Base-by-base conservation (phyloP, 2,888 invertebrate species). In the Hipparchia semele region DNA sequence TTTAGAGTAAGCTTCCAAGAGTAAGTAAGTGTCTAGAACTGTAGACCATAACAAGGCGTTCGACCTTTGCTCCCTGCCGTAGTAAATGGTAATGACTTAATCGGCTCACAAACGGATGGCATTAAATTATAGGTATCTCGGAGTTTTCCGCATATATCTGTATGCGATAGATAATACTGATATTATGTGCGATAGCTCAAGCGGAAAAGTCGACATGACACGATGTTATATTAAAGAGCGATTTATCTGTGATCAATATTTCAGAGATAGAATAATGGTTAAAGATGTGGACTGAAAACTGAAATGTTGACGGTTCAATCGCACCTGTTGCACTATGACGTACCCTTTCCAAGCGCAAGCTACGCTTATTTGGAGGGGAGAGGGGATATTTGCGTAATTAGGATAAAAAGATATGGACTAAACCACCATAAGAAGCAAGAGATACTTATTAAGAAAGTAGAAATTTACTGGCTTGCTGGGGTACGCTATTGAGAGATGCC, bases 391-490 rank as follows among this genome's bases (percentile, higher is more conserved):
- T 4, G 39, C 23, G 23, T 23, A 39, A 39, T 0, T 39, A 2
- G 39, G 39, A 4, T 39, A 39, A 39, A 39, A 39, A 39, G 4
- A 39, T 2, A 4, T 39, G 39, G 39, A 39, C 39, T 4, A 39
- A 39, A 59, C 3, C 13, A 59, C 33, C 7, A 23, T 4, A 3
- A 9, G 33, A 33, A 33, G 23, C 9, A 59, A 59, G 3, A 0
- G 9, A 59, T 33, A 8, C 23, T 39, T 33, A 23, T 2, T 13
- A 13, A 56, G n/a, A 23, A 6, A 58, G 13, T 33, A 67, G 59
- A 69, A 59, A 78, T 97, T 96, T 94, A 99, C 99, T 83, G 99
- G 99, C 95, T 98, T 98, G 86, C 96, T 97, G 2, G 98, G 98
- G 91, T 98, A 98, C 69, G 97, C 97, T 87, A 97, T 95, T 0